Base-by-base conservation (phyloP, 2,888 invertebrate genomes). In the Rhyacophila evoluta region DNA sequence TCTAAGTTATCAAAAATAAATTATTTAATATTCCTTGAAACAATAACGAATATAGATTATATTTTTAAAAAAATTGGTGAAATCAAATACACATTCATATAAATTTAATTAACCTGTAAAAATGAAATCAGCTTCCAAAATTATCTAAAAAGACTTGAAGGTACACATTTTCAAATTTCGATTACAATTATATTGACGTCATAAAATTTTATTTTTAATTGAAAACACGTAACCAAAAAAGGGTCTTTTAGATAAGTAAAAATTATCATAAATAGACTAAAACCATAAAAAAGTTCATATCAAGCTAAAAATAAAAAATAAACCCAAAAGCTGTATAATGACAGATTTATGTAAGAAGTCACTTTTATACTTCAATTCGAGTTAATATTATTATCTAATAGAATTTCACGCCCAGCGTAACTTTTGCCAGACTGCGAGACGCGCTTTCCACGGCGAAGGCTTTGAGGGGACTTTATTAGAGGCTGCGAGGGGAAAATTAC, bases 381-480 rank as follows among this genome's bases (percentile, higher is more conserved):
- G 55, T 55, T 55, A 55, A 55, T 55, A 55, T 55, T 55, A 55
- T 55, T 55, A 55, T 55, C 55, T 55, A 55, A 55, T 55, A 55
- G 55, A 55, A 55, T 55, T 55, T 55, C 55, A 55, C 55, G 55
- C 55, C 15, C 15, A 55, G 19, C 12, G 55, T 55, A 55, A 55
- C 55, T 55, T 55, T 55, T 55, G 19, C 6, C 25, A 10, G 15
- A 15, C 19, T 55, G 55, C 19, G 19, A 55, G 25, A 33, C 19
- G 55, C 55, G 19, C 25, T 55, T n/a, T 25, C 19, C 55, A 15
- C 55, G 55, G 19, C 55, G 19, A 55, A 55, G 55, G 55, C 55
- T 55, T 55, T 55, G 55, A 55, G 55, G 55, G 55, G 55, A 55
- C 55, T 55, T 55, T 55, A 55, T 55, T 55, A 69, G 69, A 69